Conservation (phyloP, 1,140 invertebrate species). For the Liolophura sinensis region DNA sequence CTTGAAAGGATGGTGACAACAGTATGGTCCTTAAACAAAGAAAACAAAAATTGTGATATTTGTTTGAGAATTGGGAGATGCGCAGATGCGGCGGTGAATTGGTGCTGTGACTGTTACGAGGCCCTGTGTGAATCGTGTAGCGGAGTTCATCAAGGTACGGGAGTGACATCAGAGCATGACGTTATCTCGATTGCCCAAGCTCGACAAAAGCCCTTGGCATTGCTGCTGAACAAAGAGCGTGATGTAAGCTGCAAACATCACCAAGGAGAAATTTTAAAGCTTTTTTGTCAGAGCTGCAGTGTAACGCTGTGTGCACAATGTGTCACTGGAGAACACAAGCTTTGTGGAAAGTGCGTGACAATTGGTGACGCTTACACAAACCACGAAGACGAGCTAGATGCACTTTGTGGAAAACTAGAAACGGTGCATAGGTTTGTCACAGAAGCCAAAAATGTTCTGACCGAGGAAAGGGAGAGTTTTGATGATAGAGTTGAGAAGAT, state of each 20-base stretch:
- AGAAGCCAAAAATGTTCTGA: no score
- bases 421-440: no score
- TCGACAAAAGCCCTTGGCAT: conserved; percentile 33
- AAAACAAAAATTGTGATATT: no score
- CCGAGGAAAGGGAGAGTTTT: conserved; percentile 12
- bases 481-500: conserved; percentile 5
- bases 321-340: conserved; percentile 33
- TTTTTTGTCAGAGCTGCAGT: conserved; percentile 41
- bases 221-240: conserved; percentile 34
- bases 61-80: no score
- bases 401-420: no score
- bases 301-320: conserved; percentile 38
- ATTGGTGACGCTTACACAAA: conserved; percentile 34
- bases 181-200: conserved; percentile 58
- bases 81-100: no score
- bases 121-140: conserved; percentile 74
- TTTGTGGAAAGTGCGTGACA: conserved; percentile 38
- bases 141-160: conserved; percentile 70
- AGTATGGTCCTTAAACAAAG: no score
- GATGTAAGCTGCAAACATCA: conserved; percentile 35
- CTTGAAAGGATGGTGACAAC: no score
- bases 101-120: conserved; percentile 70
- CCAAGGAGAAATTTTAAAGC: conserved; percentile 28
- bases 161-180: conserved; percentile 72
- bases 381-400: conserved; percentile 29